Conservation (phyloP, 2,888 invertebrate species). For the Agriopis aurantiaria region DNA sequence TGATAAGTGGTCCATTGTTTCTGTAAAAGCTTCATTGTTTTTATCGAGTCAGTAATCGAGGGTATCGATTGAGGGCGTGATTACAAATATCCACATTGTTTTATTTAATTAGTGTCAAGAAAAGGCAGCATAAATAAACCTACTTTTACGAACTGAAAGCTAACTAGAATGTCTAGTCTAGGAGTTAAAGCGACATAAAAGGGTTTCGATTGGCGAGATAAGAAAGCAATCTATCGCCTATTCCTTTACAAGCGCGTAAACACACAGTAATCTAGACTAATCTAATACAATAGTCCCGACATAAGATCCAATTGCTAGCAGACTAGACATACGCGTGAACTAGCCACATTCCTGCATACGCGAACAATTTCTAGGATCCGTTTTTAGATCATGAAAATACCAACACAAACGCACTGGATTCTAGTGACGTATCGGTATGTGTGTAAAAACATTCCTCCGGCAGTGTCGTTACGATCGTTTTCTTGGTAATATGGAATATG, state of each 20-base stretch:
- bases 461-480: constrained; percentile 31
- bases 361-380: constrained; percentile 49
- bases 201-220: constrained; percentile 14
- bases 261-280: neutral
- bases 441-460: constrained; percentile 38
- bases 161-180: neutral
- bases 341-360: constrained; percentile 41
- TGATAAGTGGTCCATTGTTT: constrained; percentile 60
- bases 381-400: constrained; percentile 61
- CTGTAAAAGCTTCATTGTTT: constrained; percentile 58
- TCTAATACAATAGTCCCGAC: neutral
- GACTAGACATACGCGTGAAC: constrained; percentile 19
- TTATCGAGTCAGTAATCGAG: constrained; percentile 51
- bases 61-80: constrained; percentile 34
- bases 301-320: constrained; percentile 7
- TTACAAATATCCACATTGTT: constrained; percentile 34
- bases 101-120: constrained; percentile 30
- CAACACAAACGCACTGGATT: constrained; percentile 48
- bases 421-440: constrained; percentile 33
- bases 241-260: neutral
- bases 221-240: constrained; percentile 3
- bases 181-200: neutral
- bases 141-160: constrained; percentile 12
- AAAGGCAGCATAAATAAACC: constrained; percentile 4
- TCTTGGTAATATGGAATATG: constrained; percentile 37